A percentile compares a stretch with the other conserved stretches of the same genome.
These are phyloP conservation scores for Sebastes dallii DNA, from an alignment of 2,797 vertebrate genomes.

Conservation along the genomic window DNA sequence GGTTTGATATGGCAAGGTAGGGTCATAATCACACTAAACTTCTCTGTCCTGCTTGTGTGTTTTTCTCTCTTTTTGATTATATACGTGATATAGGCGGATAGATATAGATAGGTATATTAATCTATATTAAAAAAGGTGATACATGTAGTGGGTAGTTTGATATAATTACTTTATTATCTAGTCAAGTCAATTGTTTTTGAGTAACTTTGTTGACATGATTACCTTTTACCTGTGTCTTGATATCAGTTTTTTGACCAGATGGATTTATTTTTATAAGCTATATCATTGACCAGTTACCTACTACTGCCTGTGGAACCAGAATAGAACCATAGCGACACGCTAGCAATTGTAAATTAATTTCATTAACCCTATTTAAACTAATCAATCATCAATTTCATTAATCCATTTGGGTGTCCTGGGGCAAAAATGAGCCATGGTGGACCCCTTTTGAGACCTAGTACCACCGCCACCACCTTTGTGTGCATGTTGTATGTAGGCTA, in stretches of 20 bases:
- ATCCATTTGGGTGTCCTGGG: too few relatives aligned
- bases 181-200: not conserved
- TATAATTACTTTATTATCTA: not conserved
- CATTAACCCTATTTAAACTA: not conserved
- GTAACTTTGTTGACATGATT: not conserved
- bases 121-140: not conserved
- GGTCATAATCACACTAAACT: not conserved
- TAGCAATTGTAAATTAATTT: not conserved
- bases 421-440: not conserved
- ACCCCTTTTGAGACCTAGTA: not conserved
- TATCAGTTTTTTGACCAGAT: not conserved
- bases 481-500: not conserved
- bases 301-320: not conserved
- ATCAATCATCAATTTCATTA: not conserved
- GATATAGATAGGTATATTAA: too few relatives aligned
- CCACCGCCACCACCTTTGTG: not conserved
- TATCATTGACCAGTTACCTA: not conserved
- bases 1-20: not conserved
- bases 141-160: not conserved
- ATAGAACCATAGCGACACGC: not conserved
- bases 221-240: not conserved
- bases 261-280: not conserved
- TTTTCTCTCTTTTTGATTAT: too few relatives aligned
- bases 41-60: too few relatives aligned
- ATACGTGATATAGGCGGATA: not conserved